Percentiles rank a stretch among this genome's conserved stretches.
Conservation (phyloP, 2,113 vertebrate species). For the Gallinago jamesoni region DNA sequence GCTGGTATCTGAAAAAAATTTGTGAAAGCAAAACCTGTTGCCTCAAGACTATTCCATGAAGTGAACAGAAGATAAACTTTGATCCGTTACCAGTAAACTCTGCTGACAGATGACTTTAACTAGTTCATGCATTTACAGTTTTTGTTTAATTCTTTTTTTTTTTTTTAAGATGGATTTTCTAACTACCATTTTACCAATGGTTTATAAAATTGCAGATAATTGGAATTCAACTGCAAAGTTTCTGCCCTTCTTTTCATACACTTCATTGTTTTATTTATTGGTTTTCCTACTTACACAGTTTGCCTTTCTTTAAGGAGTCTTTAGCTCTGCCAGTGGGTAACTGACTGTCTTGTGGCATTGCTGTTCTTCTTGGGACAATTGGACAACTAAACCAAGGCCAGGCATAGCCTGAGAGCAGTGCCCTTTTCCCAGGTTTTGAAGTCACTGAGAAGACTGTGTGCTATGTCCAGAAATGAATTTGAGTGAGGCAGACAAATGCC, state of each 20-base stretch:
- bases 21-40: background rate
- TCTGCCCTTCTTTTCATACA: background rate
- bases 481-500: background rate
- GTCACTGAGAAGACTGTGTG: background rate
- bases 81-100: background rate
- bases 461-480: background rate
- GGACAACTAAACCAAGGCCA: background rate
- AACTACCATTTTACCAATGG: background rate
- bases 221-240: background rate
- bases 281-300: background rate
- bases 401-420: background rate
- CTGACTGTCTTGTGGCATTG: background rate
- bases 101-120: background rate
- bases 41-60: background rate
- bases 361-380: background rate
- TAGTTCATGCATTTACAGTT: background rate
- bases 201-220: background rate
- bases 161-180: background rate
- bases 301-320: background rate
- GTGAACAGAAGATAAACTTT: background rate
- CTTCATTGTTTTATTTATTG: background rate
- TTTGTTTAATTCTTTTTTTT: background rate
- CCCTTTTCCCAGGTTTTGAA: background rate
- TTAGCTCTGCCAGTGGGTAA: background rate
- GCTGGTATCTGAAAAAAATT: background rate